Percentiles rank a stretch among this genome's conserved stretches.
phyloP scores from a whole-genome alignment of 2,113 vertebrate species.

The Pyxicephalus adspersus region DNA sequence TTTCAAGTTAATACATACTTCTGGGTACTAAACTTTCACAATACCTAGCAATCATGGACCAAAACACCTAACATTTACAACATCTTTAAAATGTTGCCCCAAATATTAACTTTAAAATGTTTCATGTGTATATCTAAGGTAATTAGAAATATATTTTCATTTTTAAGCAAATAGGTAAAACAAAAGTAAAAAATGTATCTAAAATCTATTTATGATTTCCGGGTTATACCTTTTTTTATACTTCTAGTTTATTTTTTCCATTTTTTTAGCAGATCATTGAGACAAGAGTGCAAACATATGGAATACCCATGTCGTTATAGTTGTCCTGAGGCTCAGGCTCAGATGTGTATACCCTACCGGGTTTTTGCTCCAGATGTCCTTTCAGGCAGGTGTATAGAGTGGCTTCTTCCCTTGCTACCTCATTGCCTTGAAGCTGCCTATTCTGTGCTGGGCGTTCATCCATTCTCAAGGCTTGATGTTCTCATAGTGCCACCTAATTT shows the following conservation, averaged over 20 bases:
- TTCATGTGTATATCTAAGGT: no score
- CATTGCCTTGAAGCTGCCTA: slow-evolving; percentile 86
- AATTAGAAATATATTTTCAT: no score
- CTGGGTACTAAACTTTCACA: no score
- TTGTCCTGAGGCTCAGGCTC: slow-evolving; percentile 66
- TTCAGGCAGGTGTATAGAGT: slow-evolving; percentile 69
- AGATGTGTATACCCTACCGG: slow-evolving; percentile 84
- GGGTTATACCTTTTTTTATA: neutral
- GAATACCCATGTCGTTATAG: slow-evolving; percentile 91
- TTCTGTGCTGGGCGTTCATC: slow-evolving; percentile 85
- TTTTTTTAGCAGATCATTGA: slow-evolving; percentile 61
- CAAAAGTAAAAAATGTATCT: no score
- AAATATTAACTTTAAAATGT: no score
- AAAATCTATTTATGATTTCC: no score
- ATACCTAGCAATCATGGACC: no score
- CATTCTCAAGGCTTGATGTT: slow-evolving; percentile 89
- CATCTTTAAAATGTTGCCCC: no score
- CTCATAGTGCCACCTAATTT: slow-evolving; percentile 92
- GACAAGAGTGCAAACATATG: slow-evolving; percentile 77
- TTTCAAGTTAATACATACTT: no score
- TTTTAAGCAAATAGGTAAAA: no score
- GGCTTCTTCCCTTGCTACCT: slow-evolving; percentile 77
- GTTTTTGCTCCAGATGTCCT: slow-evolving; percentile 84
- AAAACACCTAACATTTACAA: no score
- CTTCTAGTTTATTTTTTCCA: neutral